These are phyloP conservation scores for Atta cephalotes DNA, from an alignment of 1,140 invertebrate species.

Conservation along the genomic window DNA sequence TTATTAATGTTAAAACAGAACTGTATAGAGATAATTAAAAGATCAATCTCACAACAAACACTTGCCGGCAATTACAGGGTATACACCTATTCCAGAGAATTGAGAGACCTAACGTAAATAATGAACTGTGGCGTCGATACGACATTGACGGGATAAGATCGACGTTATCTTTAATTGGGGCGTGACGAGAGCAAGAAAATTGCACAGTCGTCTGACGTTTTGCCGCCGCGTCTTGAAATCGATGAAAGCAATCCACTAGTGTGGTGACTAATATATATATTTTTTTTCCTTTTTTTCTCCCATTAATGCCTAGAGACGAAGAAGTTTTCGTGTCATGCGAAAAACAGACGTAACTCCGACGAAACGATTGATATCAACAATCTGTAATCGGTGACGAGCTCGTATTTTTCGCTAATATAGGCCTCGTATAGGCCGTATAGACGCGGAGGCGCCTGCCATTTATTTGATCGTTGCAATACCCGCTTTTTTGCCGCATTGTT, in stretches of 20 bases:
- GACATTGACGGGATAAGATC: conserved; percentile 25
- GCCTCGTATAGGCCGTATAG: conserved; percentile 41
- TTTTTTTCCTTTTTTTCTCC: background rate
- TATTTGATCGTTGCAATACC: background rate
- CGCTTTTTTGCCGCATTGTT: conserved; percentile 48
- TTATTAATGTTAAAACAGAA: conserved; percentile 15
- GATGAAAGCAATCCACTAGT: conserved; percentile 3
- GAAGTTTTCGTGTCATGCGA: background rate
- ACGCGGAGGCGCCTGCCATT: conserved; percentile 33
- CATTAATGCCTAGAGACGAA: background rate
- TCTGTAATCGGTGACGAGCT: background rate
- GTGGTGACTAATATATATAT: background rate
- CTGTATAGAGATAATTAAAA: background rate
- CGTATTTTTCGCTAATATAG: conserved; percentile 60
- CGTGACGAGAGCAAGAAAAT: conserved; percentile 22
- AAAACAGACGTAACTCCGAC: conserved; percentile 10
- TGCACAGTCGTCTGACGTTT: conserved; percentile 35
- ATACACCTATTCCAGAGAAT: background rate
- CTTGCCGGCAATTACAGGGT: background rate
- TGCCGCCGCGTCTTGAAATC: conserved; percentile 34
- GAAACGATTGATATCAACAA: background rate
- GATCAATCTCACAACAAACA: background rate
- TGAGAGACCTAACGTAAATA: background rate
- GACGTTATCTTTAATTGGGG: conserved; percentile 41
- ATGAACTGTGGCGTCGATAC: background rate